phyloP scores from a whole-genome alignment of 2,888 invertebrate species.

The Catocala nupta region DNA sequence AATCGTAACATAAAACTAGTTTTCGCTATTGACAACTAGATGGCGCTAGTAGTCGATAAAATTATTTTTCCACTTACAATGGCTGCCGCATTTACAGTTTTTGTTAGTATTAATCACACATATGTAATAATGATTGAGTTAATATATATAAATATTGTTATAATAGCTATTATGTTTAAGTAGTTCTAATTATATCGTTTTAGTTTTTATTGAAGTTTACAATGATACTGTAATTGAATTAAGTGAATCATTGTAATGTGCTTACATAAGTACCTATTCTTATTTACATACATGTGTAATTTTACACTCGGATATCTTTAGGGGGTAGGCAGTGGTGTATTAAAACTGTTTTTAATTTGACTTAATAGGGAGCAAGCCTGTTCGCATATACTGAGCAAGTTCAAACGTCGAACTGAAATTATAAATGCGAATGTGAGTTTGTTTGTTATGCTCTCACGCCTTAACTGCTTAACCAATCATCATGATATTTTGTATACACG shows the following conservation, averaged over 20 bases:
- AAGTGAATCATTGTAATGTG: too few relatives aligned
- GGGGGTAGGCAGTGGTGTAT: too few relatives aligned
- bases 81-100: background rate
- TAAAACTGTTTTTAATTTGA: too few relatives aligned
- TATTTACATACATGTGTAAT: background rate
- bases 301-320: too few relatives aligned
- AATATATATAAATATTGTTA: slow-evolving; percentile 1
- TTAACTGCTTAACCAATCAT: too few relatives aligned
- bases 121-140: background rate
- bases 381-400: too few relatives aligned
- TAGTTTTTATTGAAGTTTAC: background rate
- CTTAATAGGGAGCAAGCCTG: too few relatives aligned
- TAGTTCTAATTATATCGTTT: background rate
- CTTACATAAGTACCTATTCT: background rate
- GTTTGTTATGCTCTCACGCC: too few relatives aligned
- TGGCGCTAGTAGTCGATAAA: slow-evolving; percentile 52
- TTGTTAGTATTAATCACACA: slow-evolving; percentile 3
- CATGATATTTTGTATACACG: too few relatives aligned
- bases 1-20: slow-evolving; percentile 10
- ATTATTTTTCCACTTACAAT: background rate
- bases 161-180: background rate
- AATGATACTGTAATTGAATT: too few relatives aligned
- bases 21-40: slow-evolving; percentile 50
- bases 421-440: too few relatives aligned
- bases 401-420: too few relatives aligned